Evolutionary conservation across 2,888 invertebrate genomes (phyloP).

Genomic region (Scaeva pyrastri): DNA sequence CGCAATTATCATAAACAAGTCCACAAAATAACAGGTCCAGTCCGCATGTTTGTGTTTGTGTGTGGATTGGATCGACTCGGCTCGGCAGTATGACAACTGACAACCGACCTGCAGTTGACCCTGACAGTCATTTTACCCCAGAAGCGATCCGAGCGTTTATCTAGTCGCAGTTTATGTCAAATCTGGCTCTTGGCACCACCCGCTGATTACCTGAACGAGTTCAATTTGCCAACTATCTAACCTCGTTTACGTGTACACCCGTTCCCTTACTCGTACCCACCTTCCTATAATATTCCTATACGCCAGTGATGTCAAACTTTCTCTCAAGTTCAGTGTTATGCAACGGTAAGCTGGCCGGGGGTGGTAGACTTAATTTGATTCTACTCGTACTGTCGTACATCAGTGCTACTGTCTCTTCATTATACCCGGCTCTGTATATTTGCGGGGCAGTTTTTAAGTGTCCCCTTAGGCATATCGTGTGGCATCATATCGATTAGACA

Average conservation of each 20-base stretch:
- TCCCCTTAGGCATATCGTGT: constrained; percentile 65
- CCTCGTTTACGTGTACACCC: neutral
- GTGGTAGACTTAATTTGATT: constrained; percentile 43
- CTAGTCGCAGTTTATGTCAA: constrained; percentile 6
- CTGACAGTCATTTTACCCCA: constrained; percentile 65
- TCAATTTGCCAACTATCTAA: constrained; percentile 33
- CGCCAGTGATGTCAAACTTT: constrained; percentile 71
- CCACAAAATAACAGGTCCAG: constrained; percentile 26
- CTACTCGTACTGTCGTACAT: neutral
- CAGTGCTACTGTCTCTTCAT: neutral
- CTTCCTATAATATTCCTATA: neutral
- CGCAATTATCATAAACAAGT: constrained; percentile 76
- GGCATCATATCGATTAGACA: constrained; percentile 70
- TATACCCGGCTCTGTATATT: neutral
- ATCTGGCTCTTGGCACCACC: constrained; percentile 48
- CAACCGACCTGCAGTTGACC: constrained; percentile 58
- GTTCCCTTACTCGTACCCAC: too few species aligned
- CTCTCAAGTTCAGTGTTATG: constrained; percentile 75
- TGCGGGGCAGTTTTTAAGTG: constrained; percentile 27
- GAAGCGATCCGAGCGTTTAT: constrained; percentile 33
- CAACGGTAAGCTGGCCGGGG: constrained; percentile 21
- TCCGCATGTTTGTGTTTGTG: neutral
- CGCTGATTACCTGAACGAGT: constrained; percentile 74
- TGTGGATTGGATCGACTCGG: too few species aligned
- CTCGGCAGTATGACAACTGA: constrained; percentile 13